Evolutionary conservation across 2,113 vertebrate species (phyloP), one percentile per base, ranked within the genome.

Genomic region (Anarhynchus alexandrinus): DNA sequence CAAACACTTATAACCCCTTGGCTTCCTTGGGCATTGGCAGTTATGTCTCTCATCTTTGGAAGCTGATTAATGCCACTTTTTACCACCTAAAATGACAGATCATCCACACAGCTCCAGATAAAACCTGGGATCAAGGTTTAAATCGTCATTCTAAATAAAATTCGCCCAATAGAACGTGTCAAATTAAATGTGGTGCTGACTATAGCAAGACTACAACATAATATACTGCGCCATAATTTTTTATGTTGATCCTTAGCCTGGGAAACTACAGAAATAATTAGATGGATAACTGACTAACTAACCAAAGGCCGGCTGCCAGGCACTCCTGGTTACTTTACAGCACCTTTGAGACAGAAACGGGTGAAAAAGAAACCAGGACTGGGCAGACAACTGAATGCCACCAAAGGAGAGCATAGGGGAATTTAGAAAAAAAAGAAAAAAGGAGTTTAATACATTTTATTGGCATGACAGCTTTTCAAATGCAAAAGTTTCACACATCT

Each of bases 161-260:
- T 67, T 15, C 42, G 12, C 23, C 47, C 34, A 49, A 78, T 67
- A 42, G n/a, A 91, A 40, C 11, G 32, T 23, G 65, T 93, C 91
- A 96, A 98, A 97, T 97, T 92, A 98, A 97, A 95, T 36, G 79
- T 82, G 91, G 94, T 97, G 97, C 95, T 98, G 98, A 96, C 43
- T 91, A 69, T 17, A 97, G 96, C 88, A 97, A 95, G 81, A 84
- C 72, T 89, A 64, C 55, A 76, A 40, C 59, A 58, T n/a, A 49
- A 61, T 66, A 82, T 25, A 91, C 45, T 74, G 59, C 77, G 65
- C 43, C 42, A 9, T 82, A 42, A 67, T 84, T 77, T 89, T 78
- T 47, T 47, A 66, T 54, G 54, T 34, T 85, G 51, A 52, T 78
- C 15, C 71, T 92, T 19, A 89, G 71, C 32, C 74, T 66, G 62